Evolutionary conservation across 1,140 invertebrate genomes (phyloP).

Genomic region (Argopecten irradians): DNA sequence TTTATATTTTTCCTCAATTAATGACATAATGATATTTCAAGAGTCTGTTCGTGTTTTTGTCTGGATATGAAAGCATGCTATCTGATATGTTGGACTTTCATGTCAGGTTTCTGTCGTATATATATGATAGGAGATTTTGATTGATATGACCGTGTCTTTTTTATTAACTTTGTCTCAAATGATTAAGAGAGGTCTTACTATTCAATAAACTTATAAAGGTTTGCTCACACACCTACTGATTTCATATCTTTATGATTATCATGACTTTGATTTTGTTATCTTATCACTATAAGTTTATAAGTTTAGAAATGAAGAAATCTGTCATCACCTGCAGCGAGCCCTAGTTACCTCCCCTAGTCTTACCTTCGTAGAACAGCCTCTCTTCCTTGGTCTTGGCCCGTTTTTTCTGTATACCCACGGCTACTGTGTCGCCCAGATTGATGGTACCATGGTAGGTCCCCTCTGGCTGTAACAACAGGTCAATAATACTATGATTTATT

Average conservation of each 20-base stretch:
- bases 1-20: too few species aligned
- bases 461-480: conserved; percentile 65
- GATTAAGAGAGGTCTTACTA: too few species aligned
- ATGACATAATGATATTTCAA: too few species aligned
- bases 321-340: neutral
- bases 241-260: neutral
- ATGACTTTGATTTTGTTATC: neutral
- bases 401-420: conserved; percentile 72
- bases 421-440: conserved; percentile 73
- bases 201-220: too few species aligned
- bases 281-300: neutral
- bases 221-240: neutral
- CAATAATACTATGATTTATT: neutral
- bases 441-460: conserved; percentile 71
- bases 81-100: too few species aligned
- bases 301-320: neutral
- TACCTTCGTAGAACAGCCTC: conserved; percentile 70
- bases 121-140: too few species aligned
- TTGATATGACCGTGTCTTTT: too few species aligned
- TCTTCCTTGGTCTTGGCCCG: conserved; percentile 56
- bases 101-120: too few species aligned
- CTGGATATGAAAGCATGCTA: too few species aligned
- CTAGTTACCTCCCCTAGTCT: neutral
- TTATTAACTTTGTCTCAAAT: too few species aligned
- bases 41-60: too few species aligned